Evolutionary conservation across 2,113 vertebrate genomes (phyloP), one percentile per base, ranked within the genome.

Genomic region (Candoia aspera): DNA sequence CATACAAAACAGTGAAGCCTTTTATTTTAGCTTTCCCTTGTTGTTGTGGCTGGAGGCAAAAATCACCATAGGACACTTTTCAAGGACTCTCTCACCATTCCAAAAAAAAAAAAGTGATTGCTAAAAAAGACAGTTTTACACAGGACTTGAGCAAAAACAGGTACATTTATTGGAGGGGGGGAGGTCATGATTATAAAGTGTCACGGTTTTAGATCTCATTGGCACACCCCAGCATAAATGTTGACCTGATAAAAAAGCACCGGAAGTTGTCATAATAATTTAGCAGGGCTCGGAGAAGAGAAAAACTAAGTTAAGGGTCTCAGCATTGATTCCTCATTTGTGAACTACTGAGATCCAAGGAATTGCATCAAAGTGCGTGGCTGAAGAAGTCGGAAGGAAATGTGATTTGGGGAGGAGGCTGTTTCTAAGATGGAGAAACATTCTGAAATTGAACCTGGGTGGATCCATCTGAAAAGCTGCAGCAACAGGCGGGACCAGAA

Each of bases 191-290:
- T 94, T 96, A 95, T 97, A 96, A 97, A 96, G 96, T 96, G 96
- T 96, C 96, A 95, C 95, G 95, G 95, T 96, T 93, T 94, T 97
- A 94, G 95, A 97, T 88, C 95, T 96, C 95, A 93, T 95, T 96
- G 96, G 95, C 95, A 94, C 96, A 95, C 91, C 54, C 94, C 93
- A 86, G 49, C 94, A 95, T 96, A 95, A 23, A 95, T 94, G 93
- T 94, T 57, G 1, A 0, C 90, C 95, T 89, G 95, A 95, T 96
- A 96, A 94, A 96, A 97, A 96, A 97, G 95, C 96, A 93, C 86
- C 94, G 93, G 93, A 93, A 94, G 49, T 19, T 42, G n/a, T 83
- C 21, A 26, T 42, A 60, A 42, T 62, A 96, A 97, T 53, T 96
- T 95, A 95, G 95, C 94, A 96, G 95, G 96, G 96, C 95, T 97